phyloP scores from a whole-genome alignment of 2,797 vertebrate species.

The Sebastes trivittatus region DNA sequence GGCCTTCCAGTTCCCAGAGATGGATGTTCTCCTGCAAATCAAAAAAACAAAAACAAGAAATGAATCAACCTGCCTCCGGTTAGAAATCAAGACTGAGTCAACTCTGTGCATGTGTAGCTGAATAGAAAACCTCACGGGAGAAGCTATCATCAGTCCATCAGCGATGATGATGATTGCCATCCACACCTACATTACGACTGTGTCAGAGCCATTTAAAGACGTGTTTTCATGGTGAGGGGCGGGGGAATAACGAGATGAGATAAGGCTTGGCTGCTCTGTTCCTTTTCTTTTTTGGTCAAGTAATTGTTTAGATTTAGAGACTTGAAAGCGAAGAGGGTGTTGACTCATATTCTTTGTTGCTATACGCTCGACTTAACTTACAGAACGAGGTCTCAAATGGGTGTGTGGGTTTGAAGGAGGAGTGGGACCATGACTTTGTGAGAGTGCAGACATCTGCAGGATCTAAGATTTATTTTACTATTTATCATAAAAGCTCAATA shows the following conservation, averaged over 20 bases:
- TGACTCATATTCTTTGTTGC: constrained; percentile 24
- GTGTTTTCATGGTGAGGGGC: neutral
- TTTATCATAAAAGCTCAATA: too few species aligned
- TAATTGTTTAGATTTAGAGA: constrained; percentile 25
- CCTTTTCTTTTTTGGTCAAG: neutral
- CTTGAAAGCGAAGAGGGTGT: constrained; percentile 37
- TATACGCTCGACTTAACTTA: neutral
- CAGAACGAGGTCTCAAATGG: constrained; percentile 28
- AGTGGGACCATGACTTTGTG: neutral
- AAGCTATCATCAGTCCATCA: constrained; percentile 7
- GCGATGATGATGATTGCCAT: constrained; percentile 6
- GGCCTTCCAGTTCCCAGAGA: constrained; percentile 98
- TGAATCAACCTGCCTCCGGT: neutral
- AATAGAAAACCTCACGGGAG: neutral
- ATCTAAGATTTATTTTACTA: too few species aligned
- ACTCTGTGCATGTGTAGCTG: neutral
- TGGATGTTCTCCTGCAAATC: constrained; percentile 91
- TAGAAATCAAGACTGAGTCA: constrained; percentile 19
- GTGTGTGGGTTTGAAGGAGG: constrained; percentile 11
- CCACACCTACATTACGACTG: constrained; percentile 46
- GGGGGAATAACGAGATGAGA: constrained; percentile 30
- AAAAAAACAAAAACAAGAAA: constrained; percentile 33
- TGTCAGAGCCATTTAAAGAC: constrained; percentile 27
- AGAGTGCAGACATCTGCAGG: neutral
- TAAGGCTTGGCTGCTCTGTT: constrained; percentile 4